Conservation (phyloP, 2,113 vertebrate genomes). For the Clarias gariepinus region DNA sequence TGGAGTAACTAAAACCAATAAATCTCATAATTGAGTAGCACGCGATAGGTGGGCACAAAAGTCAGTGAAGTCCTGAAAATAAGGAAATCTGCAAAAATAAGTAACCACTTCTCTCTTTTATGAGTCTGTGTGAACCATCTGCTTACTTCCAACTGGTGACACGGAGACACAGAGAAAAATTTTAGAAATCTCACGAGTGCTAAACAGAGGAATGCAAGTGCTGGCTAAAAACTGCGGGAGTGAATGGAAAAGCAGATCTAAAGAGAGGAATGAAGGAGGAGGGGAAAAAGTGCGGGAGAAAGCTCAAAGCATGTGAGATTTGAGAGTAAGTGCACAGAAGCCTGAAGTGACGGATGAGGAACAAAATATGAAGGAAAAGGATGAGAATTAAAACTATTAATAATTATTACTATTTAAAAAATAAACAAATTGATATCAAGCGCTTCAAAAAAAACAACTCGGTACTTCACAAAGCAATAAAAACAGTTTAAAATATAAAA, state of each 20-base stretch:
- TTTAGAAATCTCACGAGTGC: conserved; percentile 70
- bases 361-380: not conserved
- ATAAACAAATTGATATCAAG: not conserved
- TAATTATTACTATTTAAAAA: not conserved
- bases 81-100: conserved; percentile 26
- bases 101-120: conserved; percentile 34
- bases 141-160: conserved; percentile 57
- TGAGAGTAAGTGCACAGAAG: not conserved
- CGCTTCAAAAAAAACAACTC: not conserved
- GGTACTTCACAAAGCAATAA: not conserved
- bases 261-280: conserved; percentile 53
- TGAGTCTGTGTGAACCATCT: conserved; percentile 33
- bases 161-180: conserved; percentile 62
- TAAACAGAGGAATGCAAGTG: conserved; percentile 60
- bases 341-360: conserved; percentile 28
- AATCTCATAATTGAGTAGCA: not conserved
- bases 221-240: conserved; percentile 51
- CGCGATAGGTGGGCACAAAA: not conserved
- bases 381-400: not conserved
- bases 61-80: not conserved
- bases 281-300: conserved; percentile 31
- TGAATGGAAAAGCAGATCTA: conserved; percentile 63
- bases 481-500: not conserved
- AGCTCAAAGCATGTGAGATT: not conserved
- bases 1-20: not conserved